A percentile compares a stretch with the other conserved stretches of the same genome.
Conservation (phyloP, 2,888 invertebrate species). For the Mycalesis mineus region DNA sequence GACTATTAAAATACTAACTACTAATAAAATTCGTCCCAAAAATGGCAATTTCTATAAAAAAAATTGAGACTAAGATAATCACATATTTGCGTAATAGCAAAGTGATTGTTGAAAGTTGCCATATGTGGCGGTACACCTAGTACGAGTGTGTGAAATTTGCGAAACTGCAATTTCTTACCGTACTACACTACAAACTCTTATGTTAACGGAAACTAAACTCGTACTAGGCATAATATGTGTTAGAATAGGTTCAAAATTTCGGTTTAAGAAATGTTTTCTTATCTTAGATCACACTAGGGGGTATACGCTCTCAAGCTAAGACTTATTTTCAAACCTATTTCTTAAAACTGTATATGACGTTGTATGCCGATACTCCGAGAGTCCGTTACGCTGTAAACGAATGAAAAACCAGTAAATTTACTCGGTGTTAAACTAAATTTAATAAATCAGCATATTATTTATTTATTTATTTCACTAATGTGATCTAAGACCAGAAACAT, state of each 20-base stretch:
- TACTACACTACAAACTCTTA: background rate
- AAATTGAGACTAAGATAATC: background rate
- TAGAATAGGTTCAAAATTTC: background rate
- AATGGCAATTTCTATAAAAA: background rate
- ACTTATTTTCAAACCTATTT: too few species aligned
- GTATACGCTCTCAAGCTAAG: too few species aligned
- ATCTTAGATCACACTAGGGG: background rate
- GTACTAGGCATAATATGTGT: background rate
- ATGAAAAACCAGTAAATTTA: too few species aligned
- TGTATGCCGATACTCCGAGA: too few species aligned
- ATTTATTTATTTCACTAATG: background rate
- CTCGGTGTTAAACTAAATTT: too few species aligned
- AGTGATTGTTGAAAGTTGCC: background rate
- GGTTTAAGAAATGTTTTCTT: background rate
- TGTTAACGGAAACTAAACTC: background rate
- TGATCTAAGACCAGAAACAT: background rate
- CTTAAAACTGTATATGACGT: too few species aligned
- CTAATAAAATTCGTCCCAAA: background rate
- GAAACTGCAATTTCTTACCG: background rate
- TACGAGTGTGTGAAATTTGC: background rate
- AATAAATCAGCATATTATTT: too few species aligned
- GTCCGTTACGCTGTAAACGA: too few species aligned
- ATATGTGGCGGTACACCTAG: background rate
- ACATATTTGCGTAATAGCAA: background rate
- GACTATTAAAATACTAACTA: background rate